Evolutionary conservation across 1,140 invertebrate species (phyloP).

Genomic region (Hycleus cichorii): DNA sequence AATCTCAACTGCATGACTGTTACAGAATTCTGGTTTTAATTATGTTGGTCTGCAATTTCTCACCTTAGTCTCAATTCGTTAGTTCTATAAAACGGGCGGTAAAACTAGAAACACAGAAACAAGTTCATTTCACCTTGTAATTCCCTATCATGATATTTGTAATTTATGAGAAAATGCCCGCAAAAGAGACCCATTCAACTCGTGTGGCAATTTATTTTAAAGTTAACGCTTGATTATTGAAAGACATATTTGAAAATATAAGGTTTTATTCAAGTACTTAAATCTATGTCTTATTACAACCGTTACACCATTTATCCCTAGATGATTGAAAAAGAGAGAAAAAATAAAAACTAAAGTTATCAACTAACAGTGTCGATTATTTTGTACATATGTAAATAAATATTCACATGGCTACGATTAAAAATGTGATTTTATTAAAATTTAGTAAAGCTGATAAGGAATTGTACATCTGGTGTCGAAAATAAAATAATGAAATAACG

Average conservation of each 20-base stretch:
- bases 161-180: too few relatives aligned
- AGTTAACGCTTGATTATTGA: too few relatives aligned
- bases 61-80: too few relatives aligned
- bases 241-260: slow-evolving; percentile 5
- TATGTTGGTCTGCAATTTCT: too few relatives aligned
- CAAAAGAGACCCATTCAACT: too few relatives aligned
- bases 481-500: neutral
- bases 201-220: too few relatives aligned
- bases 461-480: slow-evolving; percentile 36
- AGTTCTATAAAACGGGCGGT: too few relatives aligned
- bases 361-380: slow-evolving; percentile 12
- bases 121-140: too few relatives aligned
- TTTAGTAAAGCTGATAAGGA: slow-evolving; percentile 28
- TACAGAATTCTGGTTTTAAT: too few relatives aligned
- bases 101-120: too few relatives aligned
- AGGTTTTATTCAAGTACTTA: slow-evolving; percentile 13
- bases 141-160: too few relatives aligned
- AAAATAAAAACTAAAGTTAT: slow-evolving; percentile 15
- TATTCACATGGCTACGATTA: slow-evolving; percentile 13
- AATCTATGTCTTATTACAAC: slow-evolving; percentile 14
- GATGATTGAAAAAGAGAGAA: slow-evolving; percentile 10
- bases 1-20: too few relatives aligned
- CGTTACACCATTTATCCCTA: slow-evolving; percentile 7
- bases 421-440: slow-evolving; percentile 6
- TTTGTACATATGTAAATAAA: slow-evolving; percentile 10